A percentile compares a stretch with the other conserved stretches of the same genome.
Conservation (phyloP, 2,888 invertebrate genomes). For the Alviniconcha strummeri region DNA sequence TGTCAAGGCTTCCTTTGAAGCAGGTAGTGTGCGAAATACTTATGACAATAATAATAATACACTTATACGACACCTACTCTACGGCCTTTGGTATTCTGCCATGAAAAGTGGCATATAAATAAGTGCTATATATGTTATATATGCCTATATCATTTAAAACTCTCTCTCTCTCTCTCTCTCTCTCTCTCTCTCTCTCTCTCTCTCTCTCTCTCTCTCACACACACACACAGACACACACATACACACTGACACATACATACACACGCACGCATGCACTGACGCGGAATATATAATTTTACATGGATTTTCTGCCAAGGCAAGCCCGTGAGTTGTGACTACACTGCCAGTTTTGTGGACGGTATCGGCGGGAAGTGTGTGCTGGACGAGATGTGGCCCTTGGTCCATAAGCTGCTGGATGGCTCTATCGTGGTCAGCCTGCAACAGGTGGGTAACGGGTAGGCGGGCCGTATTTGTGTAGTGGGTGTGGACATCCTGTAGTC, state of each 20-base stretch:
- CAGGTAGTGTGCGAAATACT: conserved; percentile 38
- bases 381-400: conserved; percentile 66
- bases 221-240: not conserved
- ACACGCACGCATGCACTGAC: too few species aligned
- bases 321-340: conserved; percentile 53
- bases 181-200: too few species aligned
- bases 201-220: not conserved
- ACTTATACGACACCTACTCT: too few species aligned
- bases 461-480: conserved; percentile 41
- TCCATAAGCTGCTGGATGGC: conserved; percentile 54
- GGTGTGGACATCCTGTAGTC: too few species aligned
- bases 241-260: too few species aligned
- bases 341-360: conserved; percentile 67
- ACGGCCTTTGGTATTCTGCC: too few species aligned
- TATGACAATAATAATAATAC: too few species aligned
- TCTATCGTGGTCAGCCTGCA: conserved; percentile 60
- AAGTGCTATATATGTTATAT: too few species aligned
- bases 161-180: too few species aligned
- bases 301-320: conserved; percentile 31
- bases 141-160: too few species aligned
- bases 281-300: too few species aligned
- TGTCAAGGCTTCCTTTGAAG: conserved; percentile 54
- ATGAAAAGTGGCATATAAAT: too few species aligned
- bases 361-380: conserved; percentile 65
- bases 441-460: conserved; percentile 46